phyloP scores from a whole-genome alignment of 2,113 vertebrate genomes.

The Tauraco erythrolophus region DNA sequence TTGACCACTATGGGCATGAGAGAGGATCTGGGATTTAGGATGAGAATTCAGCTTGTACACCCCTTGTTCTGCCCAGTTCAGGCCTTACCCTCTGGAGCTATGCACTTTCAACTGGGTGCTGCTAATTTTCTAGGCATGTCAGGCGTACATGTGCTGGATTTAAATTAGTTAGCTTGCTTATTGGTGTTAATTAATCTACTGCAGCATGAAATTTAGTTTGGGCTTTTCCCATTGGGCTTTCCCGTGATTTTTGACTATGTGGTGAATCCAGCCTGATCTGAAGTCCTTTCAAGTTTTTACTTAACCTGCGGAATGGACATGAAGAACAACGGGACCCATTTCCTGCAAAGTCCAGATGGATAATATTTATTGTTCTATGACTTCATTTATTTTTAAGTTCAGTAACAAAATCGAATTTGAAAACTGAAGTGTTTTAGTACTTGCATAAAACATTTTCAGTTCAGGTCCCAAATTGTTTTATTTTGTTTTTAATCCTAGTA shows the following conservation, averaged over 20 bases:
- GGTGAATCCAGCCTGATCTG: not conserved
- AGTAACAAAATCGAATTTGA: not conserved
- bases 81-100: not conserved
- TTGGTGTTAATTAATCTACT: not conserved
- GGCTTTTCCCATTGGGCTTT: not conserved
- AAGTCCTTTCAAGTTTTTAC: not conserved
- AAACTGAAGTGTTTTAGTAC: not conserved
- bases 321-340: not conserved
- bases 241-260: not conserved
- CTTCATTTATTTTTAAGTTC: not conserved
- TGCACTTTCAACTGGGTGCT: not conserved
- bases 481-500: slow-evolving; percentile 26
- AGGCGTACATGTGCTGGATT: not conserved
- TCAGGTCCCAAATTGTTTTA: not conserved
- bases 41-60: not conserved
- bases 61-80: not conserved
- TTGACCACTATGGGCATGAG: not conserved
- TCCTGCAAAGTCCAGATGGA: not conserved
- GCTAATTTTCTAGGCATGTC: not conserved
- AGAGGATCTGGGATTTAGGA: not conserved
- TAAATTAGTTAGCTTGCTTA: not conserved
- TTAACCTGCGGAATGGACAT: not conserved
- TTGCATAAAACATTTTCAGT: not conserved
- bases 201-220: not conserved
- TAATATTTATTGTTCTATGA: not conserved